phyloP scores from a whole-genome alignment of 2,797 vertebrate genomes.

The Sebastes diploproa region DNA sequence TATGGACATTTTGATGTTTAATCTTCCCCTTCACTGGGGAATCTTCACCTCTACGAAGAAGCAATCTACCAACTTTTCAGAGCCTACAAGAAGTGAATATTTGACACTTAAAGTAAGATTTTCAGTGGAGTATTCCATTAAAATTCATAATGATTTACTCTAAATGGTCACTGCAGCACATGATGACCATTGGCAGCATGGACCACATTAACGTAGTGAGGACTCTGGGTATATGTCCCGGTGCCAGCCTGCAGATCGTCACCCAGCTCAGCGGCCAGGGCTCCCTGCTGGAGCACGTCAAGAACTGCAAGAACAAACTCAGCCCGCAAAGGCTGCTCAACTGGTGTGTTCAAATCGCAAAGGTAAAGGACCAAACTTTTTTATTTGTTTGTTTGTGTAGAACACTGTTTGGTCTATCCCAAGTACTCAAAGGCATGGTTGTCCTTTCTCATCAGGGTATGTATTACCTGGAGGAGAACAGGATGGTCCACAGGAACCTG shows the following conservation, averaged over 20 bases:
- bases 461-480: constrained; percentile 96
- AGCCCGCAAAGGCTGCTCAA: constrained; percentile 93
- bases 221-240: constrained; percentile 90
- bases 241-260: constrained; percentile 89
- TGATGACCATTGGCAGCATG: constrained; percentile 90
- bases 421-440: not conserved
- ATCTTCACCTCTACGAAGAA: not conserved
- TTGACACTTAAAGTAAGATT: not conserved
- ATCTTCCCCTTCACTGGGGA: not conserved
- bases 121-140: not conserved
- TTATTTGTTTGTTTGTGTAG: not conserved
- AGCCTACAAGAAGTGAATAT: not conserved
- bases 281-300: constrained; percentile 90
- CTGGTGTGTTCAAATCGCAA: constrained; percentile 98
- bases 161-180: constrained; percentile 81
- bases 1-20: not conserved
- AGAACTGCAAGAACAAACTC: constrained; percentile 82
- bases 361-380: constrained; percentile 80
- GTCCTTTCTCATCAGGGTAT: constrained; percentile 84
- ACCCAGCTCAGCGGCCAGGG: constrained; percentile 89
- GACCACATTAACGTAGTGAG: constrained; percentile 91
- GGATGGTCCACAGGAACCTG: constrained; percentile 94
- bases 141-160: not conserved
- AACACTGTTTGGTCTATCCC: not conserved
- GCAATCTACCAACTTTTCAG: not conserved